Evolutionary conservation across 2,113 vertebrate genomes (phyloP).

Genomic region (Pipa parva): DNA sequence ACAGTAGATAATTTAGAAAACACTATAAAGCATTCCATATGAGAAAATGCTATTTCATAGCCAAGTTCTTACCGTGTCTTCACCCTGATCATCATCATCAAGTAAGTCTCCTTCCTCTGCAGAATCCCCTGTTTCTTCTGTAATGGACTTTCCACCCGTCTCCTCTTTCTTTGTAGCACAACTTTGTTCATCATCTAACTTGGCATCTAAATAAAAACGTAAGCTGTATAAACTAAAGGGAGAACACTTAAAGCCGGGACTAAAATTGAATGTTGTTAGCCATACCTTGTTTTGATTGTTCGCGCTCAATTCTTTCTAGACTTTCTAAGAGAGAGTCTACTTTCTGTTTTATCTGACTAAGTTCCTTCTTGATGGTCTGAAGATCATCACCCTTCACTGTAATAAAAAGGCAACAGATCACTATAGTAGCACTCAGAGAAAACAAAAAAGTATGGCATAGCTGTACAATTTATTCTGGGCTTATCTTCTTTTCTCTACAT

Average conservation of each 20-base stretch:
- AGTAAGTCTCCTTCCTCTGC: slow-evolving; percentile 78
- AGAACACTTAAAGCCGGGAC: slow-evolving; percentile 55
- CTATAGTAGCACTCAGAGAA: no score
- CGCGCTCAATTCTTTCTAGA: slow-evolving; percentile 79
- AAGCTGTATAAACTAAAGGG: slow-evolving; percentile 1
- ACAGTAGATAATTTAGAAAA: no score
- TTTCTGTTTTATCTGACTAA: slow-evolving; percentile 85
- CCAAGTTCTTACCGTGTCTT: slow-evolving; percentile 65
- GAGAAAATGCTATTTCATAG: no score
- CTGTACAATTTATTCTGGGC: no score
- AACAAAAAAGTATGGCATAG: no score
- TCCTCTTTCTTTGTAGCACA: slow-evolving; percentile 68
- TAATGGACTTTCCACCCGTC: slow-evolving; percentile 64
- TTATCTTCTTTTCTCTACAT: no score
- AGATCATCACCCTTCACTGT: slow-evolving; percentile 80
- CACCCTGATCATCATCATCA: slow-evolving; percentile 72
- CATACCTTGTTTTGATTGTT: slow-evolving; percentile 69
- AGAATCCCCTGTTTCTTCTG: slow-evolving; percentile 66
- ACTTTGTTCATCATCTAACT: slow-evolving; percentile 70
- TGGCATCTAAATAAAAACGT: slow-evolving; percentile 55
- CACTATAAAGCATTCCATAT: no score
- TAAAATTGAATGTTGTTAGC: no score
- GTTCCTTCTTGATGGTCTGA: slow-evolving; percentile 82
- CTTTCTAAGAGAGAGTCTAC: slow-evolving; percentile 83
- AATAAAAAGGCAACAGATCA: no score